Base-by-base conservation (phyloP, 2,797 vertebrate genomes). In the Tapera naevia region DNA sequence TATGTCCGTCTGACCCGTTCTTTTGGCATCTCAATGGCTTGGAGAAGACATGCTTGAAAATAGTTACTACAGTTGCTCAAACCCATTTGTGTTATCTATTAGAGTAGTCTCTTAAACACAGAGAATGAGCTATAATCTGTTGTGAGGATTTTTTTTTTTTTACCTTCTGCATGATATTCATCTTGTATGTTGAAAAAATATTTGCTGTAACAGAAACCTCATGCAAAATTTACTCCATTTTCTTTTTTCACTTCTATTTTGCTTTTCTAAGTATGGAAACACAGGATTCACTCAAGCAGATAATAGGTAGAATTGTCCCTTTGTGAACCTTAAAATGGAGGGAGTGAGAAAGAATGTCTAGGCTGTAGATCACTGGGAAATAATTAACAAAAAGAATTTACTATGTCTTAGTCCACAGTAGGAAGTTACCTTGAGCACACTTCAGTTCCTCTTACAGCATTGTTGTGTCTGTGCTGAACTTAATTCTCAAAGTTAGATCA, bases 351-450 rank as follows among this genome's bases (percentile, higher is more conserved):
- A 79, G 80, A 86, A 74, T 71, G 79, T 86, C 51, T 62, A 64
- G 70, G 43, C 35, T 80, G 69, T 50, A 80, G 72, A 65, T 78
- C 65, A 39, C 53, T 83, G 69, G 83, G 45, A 88, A 94, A 72
- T 93, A 94, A 87, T 89, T 88, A 72, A 84, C 60, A 81, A 85
- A 81, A 75, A 3, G 8, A 74, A n/a, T 76, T 71, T 69, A n/a
- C 50, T 57, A 2, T 74, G 81, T 23, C 33, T 53, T 87, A 78
- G 28, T 89, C 53, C 39, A 9, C 45, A 50, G 80, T 62, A 57
- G 41, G 78, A 82, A 91, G 69, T 82, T 93, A 76, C 80, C n/a
- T 61, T 76, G 66, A 91, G 45, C 27, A 61, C 30, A 21, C 39
- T 80, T 58, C 9, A 37, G 80, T 66, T 91, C 33, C 13, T 88